Conservation (phyloP, 2,888 invertebrate genomes). For the Steinernema hermaphroditum region DNA sequence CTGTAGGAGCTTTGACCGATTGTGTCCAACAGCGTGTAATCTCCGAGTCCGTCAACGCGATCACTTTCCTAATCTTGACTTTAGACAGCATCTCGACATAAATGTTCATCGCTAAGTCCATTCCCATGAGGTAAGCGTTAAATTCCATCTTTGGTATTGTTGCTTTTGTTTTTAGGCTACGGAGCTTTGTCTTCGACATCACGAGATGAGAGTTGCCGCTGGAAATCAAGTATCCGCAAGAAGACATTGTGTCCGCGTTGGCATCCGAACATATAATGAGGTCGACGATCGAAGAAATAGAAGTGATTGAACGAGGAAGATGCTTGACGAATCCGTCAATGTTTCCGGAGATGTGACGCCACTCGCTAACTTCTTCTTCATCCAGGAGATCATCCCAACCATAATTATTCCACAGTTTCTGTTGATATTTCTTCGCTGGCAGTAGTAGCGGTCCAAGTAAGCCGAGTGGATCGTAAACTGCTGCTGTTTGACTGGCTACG, state of each 20-base stretch:
- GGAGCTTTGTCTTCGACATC: constrained; percentile 19
- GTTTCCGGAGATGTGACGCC: background rate
- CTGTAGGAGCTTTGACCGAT: no score
- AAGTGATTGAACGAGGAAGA: background rate
- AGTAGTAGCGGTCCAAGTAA: no score
- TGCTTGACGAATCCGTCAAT: background rate
- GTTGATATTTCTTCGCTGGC: no score
- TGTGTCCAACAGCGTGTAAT: no score
- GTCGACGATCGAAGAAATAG: background rate
- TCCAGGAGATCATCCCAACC: background rate
- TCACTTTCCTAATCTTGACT: constrained; percentile 37
- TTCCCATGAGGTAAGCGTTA: constrained; percentile 33
- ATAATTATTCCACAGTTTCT: no score
- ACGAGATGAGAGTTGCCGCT: background rate
- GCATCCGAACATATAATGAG: background rate
- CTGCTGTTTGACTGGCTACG: background rate
- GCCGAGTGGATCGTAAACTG: no score
- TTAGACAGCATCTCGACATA: background rate
- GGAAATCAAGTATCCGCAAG: background rate
- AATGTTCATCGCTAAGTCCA: background rate
- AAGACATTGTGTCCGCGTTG: background rate
- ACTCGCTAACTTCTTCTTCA: background rate
- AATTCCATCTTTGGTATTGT: constrained; percentile 40
- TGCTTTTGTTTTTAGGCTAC: constrained; percentile 10
- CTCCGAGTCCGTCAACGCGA: background rate